phyloP scores from a whole-genome alignment of 2,888 invertebrate species.

The Caenorhabditis sulstoni region DNA sequence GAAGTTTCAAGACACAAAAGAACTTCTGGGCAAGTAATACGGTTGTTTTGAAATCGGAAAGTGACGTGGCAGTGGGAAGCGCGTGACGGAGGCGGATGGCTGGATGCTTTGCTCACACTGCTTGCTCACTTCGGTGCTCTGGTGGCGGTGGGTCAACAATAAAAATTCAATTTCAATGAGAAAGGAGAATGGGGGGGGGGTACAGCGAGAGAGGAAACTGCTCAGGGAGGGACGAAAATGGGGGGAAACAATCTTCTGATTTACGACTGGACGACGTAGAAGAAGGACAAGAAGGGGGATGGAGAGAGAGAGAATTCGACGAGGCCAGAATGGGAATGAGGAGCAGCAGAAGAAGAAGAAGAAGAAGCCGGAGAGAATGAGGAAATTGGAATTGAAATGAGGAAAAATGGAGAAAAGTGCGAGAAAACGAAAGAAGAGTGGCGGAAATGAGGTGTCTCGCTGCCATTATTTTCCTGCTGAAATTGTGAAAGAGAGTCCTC shows the following conservation, averaged over 20 bases:
- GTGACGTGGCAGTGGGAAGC: too few species aligned
- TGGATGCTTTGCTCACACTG: neutral
- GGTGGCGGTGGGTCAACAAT: constrained; percentile 9
- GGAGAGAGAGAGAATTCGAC: constrained; percentile 3
- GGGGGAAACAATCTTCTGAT: neutral
- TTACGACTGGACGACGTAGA: constrained; percentile 10
- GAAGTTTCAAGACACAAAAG: too few species aligned
- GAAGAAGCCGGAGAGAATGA: constrained; percentile 14
- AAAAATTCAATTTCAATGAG: constrained; percentile 13
- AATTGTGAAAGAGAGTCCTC: too few species aligned
- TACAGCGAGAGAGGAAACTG: neutral
- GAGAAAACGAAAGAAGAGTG: too few species aligned
- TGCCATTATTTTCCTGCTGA: constrained; percentile 25
- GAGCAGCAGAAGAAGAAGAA: neutral
- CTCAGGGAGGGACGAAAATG: neutral
- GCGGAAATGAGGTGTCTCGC: constrained; percentile 32
- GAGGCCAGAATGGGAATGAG: constrained; percentile 38
- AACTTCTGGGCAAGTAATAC: too few species aligned
- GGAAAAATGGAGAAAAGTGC: too few species aligned
- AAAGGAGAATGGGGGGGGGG: neutral
- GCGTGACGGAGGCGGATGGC: neutral
- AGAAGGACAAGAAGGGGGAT: constrained; percentile 21
- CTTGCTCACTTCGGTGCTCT: neutral
- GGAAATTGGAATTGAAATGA: neutral
- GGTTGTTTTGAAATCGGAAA: too few species aligned